These are phyloP conservation scores for Sminthurinus aureus DNA, from an alignment of 2,888 invertebrate species.

Conservation along the genomic window DNA sequence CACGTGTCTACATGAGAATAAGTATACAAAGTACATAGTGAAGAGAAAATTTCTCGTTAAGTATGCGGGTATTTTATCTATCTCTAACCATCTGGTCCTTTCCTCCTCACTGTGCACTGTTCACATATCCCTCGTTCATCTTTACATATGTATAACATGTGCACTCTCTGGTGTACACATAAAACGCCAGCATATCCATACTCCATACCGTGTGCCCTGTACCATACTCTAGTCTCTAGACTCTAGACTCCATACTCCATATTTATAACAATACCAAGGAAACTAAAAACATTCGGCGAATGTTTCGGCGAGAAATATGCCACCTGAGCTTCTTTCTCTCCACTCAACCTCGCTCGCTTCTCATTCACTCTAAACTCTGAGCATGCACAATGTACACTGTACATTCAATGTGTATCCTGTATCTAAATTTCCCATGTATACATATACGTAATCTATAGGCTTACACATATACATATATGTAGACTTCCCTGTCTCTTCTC, in stretches of 20 bases:
- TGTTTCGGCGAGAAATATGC: constrained; percentile 52
- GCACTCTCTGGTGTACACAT: too few species aligned
- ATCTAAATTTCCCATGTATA: too few species aligned
- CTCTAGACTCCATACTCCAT: constrained; percentile 16
- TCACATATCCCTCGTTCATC: not conserved
- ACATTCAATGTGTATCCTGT: too few species aligned
- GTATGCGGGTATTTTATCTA: constrained; percentile 51
- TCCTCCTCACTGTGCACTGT: constrained; percentile 40
- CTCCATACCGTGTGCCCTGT: too few species aligned
- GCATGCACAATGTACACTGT: too few species aligned
- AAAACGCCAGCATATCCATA: too few species aligned
- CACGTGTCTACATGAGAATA: not conserved
- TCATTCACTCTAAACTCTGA: not conserved
- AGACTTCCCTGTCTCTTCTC: too few species aligned
- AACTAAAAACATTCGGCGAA: constrained; percentile 53
- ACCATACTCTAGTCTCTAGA: not conserved
- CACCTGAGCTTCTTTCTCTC: constrained; percentile 50
- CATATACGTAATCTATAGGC: not conserved
- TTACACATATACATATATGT: constrained; percentile 18
- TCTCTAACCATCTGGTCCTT: constrained; percentile 52
- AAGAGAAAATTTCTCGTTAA: constrained; percentile 41
- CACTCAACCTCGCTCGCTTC: constrained; percentile 15
- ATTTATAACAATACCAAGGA: constrained; percentile 48
- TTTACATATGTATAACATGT: too few species aligned
- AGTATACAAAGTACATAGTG: not conserved